These are phyloP conservation scores for Drosophila gunungcola DNA, from an alignment of 1,140 invertebrate species.

Conservation along the genomic window DNA sequence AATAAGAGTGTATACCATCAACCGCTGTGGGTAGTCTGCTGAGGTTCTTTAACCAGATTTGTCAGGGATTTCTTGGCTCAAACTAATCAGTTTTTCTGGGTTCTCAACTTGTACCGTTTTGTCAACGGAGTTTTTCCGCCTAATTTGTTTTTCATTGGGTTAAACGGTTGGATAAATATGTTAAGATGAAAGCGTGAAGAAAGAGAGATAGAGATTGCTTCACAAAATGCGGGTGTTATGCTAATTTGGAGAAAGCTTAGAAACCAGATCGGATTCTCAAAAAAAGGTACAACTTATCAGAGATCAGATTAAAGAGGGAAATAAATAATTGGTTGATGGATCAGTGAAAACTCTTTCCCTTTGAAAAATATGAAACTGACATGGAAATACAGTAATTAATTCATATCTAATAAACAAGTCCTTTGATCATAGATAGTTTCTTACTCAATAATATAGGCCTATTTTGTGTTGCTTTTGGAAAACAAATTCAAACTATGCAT, in stretches of 20 bases:
- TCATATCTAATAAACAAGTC: conserved; percentile 3
- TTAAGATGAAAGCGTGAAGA: conserved; percentile 27
- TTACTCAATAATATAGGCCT: no score
- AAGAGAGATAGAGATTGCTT: conserved; percentile 6
- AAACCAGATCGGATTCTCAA: conserved; percentile 14
- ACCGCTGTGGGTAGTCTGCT: conserved; percentile 7
- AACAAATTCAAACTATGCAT: neutral
- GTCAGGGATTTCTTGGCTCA: conserved; percentile 6
- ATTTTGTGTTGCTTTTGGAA: neutral
- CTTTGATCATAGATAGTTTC: conserved; percentile 1
- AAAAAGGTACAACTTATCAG: conserved; percentile 5
- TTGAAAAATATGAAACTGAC: conserved; percentile 4
- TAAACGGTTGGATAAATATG: neutral
- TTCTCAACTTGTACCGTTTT: conserved; percentile 19
- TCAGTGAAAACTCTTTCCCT: neutral
- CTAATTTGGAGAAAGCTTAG: conserved; percentile 34
- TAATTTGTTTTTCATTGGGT: conserved; percentile 38
- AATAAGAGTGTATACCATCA: conserved; percentile 4
- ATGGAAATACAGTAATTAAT: conserved; percentile 15
- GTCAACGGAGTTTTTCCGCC: conserved; percentile 26
- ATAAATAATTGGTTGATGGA: conserved; percentile 1
- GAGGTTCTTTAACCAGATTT: conserved; percentile 10
- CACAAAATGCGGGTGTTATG: conserved; percentile 42
- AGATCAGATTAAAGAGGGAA: neutral
- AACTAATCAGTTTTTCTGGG: neutral